phyloP scores from a whole-genome alignment of 2,888 invertebrate species.

The Pediacus dermestoides region DNA sequence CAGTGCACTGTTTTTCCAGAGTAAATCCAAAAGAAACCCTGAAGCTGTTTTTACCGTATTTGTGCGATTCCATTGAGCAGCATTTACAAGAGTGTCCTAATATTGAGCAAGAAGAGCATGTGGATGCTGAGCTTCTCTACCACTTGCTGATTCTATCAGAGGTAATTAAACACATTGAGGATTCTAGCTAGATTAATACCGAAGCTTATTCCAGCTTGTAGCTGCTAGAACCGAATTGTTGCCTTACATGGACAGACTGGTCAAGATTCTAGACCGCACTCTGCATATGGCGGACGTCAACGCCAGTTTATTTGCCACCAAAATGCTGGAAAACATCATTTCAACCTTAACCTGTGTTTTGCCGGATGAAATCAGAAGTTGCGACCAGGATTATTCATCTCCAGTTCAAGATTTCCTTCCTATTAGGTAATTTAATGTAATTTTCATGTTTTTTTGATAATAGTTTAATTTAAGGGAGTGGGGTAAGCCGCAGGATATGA shows the following conservation, averaged over 20 bases:
- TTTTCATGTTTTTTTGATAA: background rate
- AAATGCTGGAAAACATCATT: conserved; percentile 59
- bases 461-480: conserved; percentile 65
- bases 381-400: conserved; percentile 57
- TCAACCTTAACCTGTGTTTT: conserved; percentile 60
- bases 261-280: conserved; percentile 66
- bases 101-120: conserved; percentile 66
- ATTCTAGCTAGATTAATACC: background rate
- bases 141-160: conserved; percentile 71
- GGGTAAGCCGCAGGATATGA: conserved; percentile 69
- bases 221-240: conserved; percentile 61
- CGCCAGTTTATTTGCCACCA: conserved; percentile 61
- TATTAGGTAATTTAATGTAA: conserved; percentile 52
- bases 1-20: conserved; percentile 64
- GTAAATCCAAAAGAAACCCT: conserved; percentile 68
- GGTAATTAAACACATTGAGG: conserved; percentile 37
- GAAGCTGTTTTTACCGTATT: conserved; percentile 67
- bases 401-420: conserved; percentile 68
- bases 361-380: conserved; percentile 62
- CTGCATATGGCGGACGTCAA: conserved; percentile 66
- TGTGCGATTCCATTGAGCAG: conserved; percentile 63
- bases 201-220: conserved; percentile 36
- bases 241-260: conserved; percentile 62
- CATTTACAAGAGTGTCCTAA: conserved; percentile 65
- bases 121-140: conserved; percentile 76